Evolutionary conservation across 2,113 vertebrate genomes (phyloP).

Genomic region (Bucco capensis): DNA sequence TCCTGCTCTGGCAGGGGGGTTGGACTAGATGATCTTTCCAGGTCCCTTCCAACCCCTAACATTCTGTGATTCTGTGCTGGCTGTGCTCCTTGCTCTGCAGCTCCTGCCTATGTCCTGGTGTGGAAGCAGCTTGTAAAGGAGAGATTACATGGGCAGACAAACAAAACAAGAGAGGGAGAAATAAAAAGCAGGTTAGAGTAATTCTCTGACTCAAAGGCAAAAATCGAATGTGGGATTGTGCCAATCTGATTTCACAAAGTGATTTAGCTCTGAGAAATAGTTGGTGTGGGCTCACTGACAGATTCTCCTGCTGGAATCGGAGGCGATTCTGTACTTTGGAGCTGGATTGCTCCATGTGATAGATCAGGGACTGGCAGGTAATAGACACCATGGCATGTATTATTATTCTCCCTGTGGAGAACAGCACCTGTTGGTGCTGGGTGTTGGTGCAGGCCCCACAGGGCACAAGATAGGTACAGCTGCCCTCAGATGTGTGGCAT

Average conservation of each 20-base stretch:
- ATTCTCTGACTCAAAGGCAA: background rate
- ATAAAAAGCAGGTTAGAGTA: background rate
- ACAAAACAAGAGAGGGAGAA: background rate
- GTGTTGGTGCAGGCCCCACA: background rate
- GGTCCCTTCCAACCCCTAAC: no score
- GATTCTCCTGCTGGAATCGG: background rate
- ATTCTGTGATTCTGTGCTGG: no score
- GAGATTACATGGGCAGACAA: background rate
- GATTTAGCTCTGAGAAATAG: background rate
- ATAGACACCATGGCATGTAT: background rate
- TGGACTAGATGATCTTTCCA: no score
- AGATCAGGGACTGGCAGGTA: background rate
- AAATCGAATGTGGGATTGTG: background rate
- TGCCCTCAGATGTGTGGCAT: background rate
- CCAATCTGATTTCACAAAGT: background rate
- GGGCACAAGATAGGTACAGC: background rate
- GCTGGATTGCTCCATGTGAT: background rate
- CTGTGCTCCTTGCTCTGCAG: background rate
- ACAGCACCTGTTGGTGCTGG: rapidly evolving
- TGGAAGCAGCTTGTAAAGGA: background rate
- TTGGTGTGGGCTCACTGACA: background rate
- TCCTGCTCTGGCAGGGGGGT: no score
- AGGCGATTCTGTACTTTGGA: background rate
- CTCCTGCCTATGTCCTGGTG: background rate
- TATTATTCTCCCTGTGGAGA: background rate